A percentile compares a stretch with the other conserved stretches of the same genome.
Conservation (phyloP, 1,140 invertebrate species). For the Plodia interpunctella region DNA sequence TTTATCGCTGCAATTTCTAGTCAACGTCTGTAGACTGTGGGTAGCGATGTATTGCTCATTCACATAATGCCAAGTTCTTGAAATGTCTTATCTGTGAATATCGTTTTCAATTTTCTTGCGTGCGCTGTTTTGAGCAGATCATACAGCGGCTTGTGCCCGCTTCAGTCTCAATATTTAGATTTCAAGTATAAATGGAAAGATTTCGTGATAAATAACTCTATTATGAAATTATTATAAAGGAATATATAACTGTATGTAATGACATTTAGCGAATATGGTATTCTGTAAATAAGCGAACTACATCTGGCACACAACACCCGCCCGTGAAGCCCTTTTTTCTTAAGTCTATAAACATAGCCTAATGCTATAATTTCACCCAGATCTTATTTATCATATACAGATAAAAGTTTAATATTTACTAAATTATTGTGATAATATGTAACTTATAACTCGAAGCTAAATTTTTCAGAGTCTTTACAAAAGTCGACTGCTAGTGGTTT, state of each 20-base stretch:
- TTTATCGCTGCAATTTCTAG: neutral
- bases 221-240: no score
- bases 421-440: conserved; percentile 59
- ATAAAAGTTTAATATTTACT: conserved; percentile 27
- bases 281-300: neutral
- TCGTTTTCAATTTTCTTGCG: no score
- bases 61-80: no score
- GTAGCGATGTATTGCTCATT: no score
- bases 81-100: no score
- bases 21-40: no score
- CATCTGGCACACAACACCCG: neutral
- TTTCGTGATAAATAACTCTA: no score
- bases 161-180: no score
- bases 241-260: no score
- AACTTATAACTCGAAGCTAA: conserved; percentile 41
- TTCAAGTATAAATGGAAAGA: no score
- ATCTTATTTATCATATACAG: neutral
- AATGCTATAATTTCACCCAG: neutral
- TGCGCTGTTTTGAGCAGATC: no score
- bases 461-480: conserved; percentile 69
- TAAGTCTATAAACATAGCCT: neutral
- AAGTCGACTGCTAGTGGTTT: conserved; percentile 53
- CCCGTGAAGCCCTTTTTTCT: neutral
- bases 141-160: no score
- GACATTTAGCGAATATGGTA: neutral